Conservation (phyloP, 2,113 vertebrate species). For the Oreochromis aureus region DNA sequence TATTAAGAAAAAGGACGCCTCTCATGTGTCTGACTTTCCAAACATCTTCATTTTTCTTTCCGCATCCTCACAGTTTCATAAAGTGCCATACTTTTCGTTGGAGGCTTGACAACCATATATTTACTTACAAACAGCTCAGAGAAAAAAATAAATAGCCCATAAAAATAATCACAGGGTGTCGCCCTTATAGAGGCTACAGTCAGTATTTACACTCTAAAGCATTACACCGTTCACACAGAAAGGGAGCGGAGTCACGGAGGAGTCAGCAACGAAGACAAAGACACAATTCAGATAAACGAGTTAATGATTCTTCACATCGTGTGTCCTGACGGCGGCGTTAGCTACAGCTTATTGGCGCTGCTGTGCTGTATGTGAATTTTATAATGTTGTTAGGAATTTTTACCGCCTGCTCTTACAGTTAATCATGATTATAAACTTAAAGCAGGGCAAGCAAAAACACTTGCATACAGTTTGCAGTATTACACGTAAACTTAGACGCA, state of each 20-base stretch:
- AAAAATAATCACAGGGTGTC: background rate
- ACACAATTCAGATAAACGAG: background rate
- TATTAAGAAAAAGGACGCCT: background rate
- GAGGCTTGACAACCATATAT: background rate
- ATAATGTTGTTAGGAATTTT: background rate
- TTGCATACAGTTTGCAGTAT: background rate
- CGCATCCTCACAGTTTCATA: background rate
- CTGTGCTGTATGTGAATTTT: background rate
- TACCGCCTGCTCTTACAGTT: background rate
- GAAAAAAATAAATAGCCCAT: background rate
- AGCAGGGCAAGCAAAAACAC: background rate
- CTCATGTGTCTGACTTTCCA: background rate
- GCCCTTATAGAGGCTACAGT: background rate
- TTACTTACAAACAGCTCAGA: background rate
- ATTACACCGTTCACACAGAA: background rate
- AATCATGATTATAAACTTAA: background rate
- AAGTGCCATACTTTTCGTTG: background rate
- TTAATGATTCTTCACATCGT: background rate
- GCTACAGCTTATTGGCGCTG: background rate
- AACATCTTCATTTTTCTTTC: background rate
- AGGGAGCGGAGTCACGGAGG: background rate
- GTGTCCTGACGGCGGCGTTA: background rate
- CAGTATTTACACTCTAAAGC: background rate
- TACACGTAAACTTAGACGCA: background rate
- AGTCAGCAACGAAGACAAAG: background rate